Evolutionary conservation across 2,113 vertebrate species (phyloP).

Genomic region (Elephas maximus): DNA sequence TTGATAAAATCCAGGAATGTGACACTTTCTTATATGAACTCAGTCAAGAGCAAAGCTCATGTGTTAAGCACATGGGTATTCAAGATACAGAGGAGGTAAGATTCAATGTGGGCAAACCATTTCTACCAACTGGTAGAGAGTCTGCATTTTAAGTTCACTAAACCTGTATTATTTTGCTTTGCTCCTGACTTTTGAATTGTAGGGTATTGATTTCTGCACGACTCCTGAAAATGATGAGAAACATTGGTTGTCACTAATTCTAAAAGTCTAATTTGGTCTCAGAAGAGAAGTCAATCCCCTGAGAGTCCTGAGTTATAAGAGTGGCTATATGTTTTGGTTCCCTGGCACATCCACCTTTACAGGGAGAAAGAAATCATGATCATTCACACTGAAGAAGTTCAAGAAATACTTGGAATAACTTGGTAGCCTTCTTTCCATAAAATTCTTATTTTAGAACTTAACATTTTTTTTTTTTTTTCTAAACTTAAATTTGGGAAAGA

Average conservation of each 20-base stretch:
- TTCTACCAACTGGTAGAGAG: not conserved
- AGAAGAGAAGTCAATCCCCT: not conserved
- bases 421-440: not conserved
- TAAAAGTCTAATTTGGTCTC: constrained; percentile 21
- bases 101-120: not conserved
- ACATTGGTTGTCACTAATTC: not conserved
- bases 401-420: constrained; percentile 49
- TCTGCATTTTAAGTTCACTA: not conserved
- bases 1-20: not conserved
- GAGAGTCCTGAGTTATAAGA: not conserved
- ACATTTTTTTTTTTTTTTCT: not conserved
- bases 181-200: not conserved
- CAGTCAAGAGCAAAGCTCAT: not conserved
- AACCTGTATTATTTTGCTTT: constrained; percentile 30
- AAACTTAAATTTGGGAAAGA: constrained; percentile 68
- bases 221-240: not conserved
- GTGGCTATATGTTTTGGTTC: not conserved
- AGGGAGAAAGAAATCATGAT: not conserved
- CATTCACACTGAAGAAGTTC: not conserved
- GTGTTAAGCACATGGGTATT: not conserved
- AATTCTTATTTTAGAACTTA: not conserved
- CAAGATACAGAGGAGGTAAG: not conserved
- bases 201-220: not conserved
- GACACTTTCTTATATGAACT: not conserved
- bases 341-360: not conserved